Evolutionary conservation across 2,113 vertebrate species (phyloP).

Genomic region (Gallinago undulata): DNA sequence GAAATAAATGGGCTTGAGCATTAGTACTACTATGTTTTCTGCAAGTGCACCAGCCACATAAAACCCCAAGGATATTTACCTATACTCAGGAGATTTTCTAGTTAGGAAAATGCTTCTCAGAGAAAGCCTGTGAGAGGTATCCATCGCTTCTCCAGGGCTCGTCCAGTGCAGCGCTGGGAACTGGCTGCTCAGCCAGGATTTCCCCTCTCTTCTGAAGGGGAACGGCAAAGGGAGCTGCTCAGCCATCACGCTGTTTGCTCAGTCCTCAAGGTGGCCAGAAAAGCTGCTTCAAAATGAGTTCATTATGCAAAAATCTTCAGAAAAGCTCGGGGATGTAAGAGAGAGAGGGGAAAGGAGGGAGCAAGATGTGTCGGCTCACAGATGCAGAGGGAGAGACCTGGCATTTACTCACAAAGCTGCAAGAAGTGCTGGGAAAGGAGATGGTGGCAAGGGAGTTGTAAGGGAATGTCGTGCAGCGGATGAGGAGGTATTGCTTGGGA

Average conservation of each 20-base stretch:
- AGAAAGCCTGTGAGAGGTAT: background rate
- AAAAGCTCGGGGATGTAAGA: background rate
- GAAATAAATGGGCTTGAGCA: accelerated
- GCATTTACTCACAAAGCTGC: background rate
- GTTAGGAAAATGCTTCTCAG: background rate
- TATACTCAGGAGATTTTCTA: background rate
- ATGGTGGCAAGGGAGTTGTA: background rate
- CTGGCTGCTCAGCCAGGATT: background rate
- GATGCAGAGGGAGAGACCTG: background rate
- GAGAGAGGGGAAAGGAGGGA: background rate
- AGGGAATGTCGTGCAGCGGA: background rate
- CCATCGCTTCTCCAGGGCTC: background rate
- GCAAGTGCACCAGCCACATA: background rate
- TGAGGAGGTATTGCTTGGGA: background rate
- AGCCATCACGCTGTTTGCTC: background rate
- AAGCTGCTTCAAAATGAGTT: background rate
- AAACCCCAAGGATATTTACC: background rate
- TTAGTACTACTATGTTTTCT: background rate
- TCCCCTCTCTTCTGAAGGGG: background rate
- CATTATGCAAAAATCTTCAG: background rate
- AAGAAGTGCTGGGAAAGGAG: background rate
- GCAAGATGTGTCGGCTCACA: background rate
- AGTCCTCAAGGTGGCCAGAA: background rate
- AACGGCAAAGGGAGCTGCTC: background rate
- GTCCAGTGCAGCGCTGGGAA: background rate